These are phyloP conservation scores for Hafferia zeledoni DNA, from an alignment of 2,797 vertebrate species.

Conservation along the genomic window DNA sequence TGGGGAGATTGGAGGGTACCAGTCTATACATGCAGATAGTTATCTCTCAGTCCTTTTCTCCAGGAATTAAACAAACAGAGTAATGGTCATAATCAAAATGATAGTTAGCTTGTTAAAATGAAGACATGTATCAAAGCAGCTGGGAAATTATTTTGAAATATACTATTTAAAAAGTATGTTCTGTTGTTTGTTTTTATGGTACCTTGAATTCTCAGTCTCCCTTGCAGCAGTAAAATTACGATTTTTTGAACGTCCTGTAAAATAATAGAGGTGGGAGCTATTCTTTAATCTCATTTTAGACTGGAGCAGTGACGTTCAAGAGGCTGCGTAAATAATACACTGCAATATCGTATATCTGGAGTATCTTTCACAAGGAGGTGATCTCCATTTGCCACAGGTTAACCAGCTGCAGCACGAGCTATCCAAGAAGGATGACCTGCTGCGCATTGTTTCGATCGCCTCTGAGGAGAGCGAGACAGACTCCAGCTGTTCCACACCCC, in stretches of 20 bases:
- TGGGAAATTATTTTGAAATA: not conserved
- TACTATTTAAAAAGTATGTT: not conserved
- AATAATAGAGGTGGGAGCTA: not conserved
- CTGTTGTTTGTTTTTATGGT: not conserved
- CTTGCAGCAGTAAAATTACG: not conserved
- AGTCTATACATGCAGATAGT: not conserved
- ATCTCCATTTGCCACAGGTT: constrained; percentile 76
- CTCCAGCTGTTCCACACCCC: constrained; percentile 89
- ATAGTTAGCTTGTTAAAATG: not conserved
- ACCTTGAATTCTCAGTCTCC: not conserved
- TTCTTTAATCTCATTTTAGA: not conserved
- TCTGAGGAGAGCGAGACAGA: constrained; percentile 96
- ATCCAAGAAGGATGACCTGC: constrained; percentile 93
- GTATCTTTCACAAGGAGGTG: not conserved
- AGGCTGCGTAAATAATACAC: not conserved
- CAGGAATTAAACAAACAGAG: not conserved
- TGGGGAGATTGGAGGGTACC: not conserved
- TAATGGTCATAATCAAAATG: not conserved
- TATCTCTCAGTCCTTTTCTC: not conserved
- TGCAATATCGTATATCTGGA: not conserved
- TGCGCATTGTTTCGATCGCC: constrained; percentile 91
- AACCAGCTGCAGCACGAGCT: constrained; percentile 96
- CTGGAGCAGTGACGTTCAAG: not conserved
- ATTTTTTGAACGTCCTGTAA: not conserved
- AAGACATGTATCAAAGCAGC: not conserved